Evolutionary conservation across 2,888 invertebrate genomes (phyloP), one percentile per base, ranked within the genome.

Genomic region (Agrochola lota): DNA sequence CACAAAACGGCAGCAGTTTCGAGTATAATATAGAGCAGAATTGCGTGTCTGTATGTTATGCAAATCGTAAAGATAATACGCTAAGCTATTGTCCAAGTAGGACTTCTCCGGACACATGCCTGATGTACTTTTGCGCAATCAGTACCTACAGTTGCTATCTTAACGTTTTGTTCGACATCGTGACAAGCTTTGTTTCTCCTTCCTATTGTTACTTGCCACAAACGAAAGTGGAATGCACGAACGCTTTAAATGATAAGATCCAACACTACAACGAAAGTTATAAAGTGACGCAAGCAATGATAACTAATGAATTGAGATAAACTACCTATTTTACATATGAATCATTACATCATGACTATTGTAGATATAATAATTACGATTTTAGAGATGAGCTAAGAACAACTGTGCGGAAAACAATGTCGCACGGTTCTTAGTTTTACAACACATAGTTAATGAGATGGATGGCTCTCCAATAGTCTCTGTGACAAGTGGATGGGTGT

Each of bases 191-290:
- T 74, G 80, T 84, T 81, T 80, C 83, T 62, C 70, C 72, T 83
- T 80, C 81, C 79, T 57, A 81, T 82, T 78, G 71, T 74, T 66
- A 59, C 62, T 63, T 77, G 76, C 75, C 59, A 60, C 68, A 70
- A 86, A 83, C 35, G 81, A 89, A 88, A 86, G 81, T 84, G 71
- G 78, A 81, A 72, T 89, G 80, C 79, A 78, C 73, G 71, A 80
- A 79, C 57, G 40, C 62, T 85, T 79, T 67, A 83, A 80, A 82
- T 69, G 84, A 86, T 87, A 88, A 86, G 67, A 86, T 83, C 78
- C 59, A 43, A 71, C 71, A 73, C 60, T 76, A 71, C 77, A 71
- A 73, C 67, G 71, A 74, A 78, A 71, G 74, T 30, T 43, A 66
- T 15, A 78, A 68, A 60, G 77, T 78, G 80, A 80, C 74, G n/a